These are phyloP conservation scores for Ictidomys tridecemlineatus DNA, from an alignment of 2,113 vertebrate species.

Conservation along the genomic window DNA sequence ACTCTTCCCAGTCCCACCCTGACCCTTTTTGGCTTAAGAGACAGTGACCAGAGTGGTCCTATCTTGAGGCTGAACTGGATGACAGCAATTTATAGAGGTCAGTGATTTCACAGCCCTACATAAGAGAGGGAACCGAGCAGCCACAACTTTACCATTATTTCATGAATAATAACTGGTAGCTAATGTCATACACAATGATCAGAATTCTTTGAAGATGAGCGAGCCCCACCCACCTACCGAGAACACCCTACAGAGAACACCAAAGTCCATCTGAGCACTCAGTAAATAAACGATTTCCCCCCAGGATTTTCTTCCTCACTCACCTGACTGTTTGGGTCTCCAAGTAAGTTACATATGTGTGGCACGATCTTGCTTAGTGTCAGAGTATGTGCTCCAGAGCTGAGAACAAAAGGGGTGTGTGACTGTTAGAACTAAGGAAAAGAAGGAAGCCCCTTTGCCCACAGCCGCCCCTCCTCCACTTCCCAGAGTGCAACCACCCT, in stretches of 20 bases:
- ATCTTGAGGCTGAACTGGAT: background rate
- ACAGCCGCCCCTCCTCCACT: too few relatives aligned
- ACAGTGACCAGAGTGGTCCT: background rate
- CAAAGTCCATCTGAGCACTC: background rate
- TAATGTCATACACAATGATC: background rate
- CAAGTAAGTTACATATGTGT: slow-evolving; percentile 98
- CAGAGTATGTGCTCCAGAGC: slow-evolving; percentile 97
- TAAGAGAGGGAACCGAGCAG: background rate
- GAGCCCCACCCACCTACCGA: background rate
- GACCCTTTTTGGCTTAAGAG: background rate
- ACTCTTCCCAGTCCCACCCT: background rate
- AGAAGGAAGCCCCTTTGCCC: background rate
- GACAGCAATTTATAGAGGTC: background rate
- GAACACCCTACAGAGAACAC: background rate
- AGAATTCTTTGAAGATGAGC: background rate
- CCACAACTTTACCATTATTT: background rate
- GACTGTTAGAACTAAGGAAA: background rate
- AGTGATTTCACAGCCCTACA: background rate
- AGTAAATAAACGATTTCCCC: background rate
- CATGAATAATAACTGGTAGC: background rate
- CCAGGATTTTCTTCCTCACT: slow-evolving; percentile 69
- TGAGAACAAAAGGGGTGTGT: slow-evolving; percentile 83
- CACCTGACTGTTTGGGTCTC: slow-evolving; percentile 99
- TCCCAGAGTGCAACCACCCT: background rate
- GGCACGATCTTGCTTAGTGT: slow-evolving; percentile 99